These are phyloP conservation scores for Microtus richardsoni DNA, from an alignment of 2,113 vertebrate genomes.

Conservation along the genomic window DNA sequence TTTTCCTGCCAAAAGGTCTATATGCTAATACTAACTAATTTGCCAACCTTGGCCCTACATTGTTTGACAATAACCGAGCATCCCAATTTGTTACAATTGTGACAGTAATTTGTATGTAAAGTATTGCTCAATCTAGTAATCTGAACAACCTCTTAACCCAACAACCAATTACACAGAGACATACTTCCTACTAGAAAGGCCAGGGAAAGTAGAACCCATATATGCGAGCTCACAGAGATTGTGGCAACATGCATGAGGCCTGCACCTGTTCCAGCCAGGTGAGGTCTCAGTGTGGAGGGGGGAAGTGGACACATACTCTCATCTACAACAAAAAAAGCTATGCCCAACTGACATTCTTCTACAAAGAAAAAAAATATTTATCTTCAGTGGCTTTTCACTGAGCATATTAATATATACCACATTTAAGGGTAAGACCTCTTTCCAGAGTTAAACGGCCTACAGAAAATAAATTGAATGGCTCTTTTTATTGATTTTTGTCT, in stretches of 20 bases:
- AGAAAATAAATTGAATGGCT: not conserved
- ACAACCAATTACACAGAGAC: slow-evolving; percentile 49
- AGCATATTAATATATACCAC: not conserved
- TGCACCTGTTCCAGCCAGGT: not conserved
- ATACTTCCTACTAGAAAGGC: slow-evolving; percentile 33
- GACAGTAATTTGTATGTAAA: slow-evolving; percentile 86
- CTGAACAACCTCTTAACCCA: slow-evolving; percentile 74
- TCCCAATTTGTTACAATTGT: slow-evolving; percentile 86
- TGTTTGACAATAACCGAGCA: slow-evolving; percentile 85
- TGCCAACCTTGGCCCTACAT: slow-evolving; percentile 84
- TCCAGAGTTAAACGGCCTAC: not conserved
- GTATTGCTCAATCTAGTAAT: slow-evolving; percentile 75
- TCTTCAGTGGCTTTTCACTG: not conserved
- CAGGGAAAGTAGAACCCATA: slow-evolving; percentile 38
- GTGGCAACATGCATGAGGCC: not conserved
- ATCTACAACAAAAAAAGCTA: not conserved
- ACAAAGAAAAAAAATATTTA: too few species aligned
- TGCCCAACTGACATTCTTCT: not conserved
- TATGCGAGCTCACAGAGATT: not conserved
- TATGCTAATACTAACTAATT: slow-evolving; percentile 90
- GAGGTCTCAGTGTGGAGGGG: not conserved
- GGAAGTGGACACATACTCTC: too few species aligned
- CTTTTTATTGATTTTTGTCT: not conserved
- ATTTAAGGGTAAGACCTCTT: not conserved
- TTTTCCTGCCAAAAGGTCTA: slow-evolving; percentile 88